phyloP scores from a whole-genome alignment of 2,797 vertebrate species.

The Emydoidea blandingii region DNA sequence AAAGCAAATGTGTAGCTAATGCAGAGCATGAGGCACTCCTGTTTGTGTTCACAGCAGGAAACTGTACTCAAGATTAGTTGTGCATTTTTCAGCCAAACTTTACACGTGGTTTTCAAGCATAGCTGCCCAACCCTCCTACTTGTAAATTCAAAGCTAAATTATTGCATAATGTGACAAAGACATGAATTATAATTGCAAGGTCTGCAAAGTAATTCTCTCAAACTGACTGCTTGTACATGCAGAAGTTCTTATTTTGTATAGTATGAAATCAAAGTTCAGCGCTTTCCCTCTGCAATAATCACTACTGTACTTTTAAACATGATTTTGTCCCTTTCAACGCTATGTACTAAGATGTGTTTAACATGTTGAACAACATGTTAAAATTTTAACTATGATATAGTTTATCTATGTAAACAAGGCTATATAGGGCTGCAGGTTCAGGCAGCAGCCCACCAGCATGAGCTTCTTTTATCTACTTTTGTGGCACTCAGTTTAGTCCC shows the following conservation, averaged over 20 bases:
- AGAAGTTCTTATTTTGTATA: background rate
- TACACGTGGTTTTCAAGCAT: background rate
- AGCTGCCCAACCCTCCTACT: too few relatives aligned
- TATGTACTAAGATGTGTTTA: background rate
- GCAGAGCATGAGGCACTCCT: background rate
- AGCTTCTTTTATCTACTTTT: background rate
- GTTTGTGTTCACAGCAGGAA: background rate
- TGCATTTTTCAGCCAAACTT: background rate
- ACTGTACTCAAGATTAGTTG: background rate
- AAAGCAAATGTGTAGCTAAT: background rate
- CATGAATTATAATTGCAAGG: background rate
- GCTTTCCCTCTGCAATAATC: background rate
- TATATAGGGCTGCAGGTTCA: background rate
- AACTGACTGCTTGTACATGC: background rate
- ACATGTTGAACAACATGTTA: background rate
- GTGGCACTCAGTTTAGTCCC: background rate
- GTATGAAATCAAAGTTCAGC: background rate
- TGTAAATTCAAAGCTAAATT: too few relatives aligned
- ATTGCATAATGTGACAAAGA: background rate
- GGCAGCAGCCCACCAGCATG: background rate
- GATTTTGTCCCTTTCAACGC: background rate
- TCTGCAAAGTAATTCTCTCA: background rate
- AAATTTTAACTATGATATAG: background rate
- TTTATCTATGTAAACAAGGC: background rate
- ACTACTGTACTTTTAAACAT: background rate